Conservation (phyloP, 2,888 invertebrate species). For the Venusia cambrica region DNA sequence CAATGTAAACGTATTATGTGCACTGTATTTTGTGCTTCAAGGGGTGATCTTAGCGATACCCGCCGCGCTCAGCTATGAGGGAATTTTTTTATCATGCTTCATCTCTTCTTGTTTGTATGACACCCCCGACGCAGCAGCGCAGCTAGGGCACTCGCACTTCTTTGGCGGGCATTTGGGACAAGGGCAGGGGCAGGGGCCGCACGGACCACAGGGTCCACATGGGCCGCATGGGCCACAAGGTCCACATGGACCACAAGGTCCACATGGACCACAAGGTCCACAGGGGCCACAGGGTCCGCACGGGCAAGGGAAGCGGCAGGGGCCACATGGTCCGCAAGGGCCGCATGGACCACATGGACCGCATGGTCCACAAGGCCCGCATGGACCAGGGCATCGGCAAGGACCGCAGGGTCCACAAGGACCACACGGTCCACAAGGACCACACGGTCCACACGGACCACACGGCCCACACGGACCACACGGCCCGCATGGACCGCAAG, state of each 20-base stretch:
- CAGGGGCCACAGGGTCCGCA: constrained; percentile 27
- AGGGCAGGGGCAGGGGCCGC: constrained; percentile 15
- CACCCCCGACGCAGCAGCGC: constrained; percentile 25
- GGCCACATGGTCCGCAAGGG: constrained; percentile 19
- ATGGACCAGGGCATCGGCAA: constrained; percentile 32
- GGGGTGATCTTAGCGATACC: constrained; percentile 36
- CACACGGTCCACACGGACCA: constrained; percentile 49
- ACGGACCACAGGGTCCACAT: constrained; percentile 18
- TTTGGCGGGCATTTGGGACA: constrained; percentile 27
- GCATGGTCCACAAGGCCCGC: constrained; percentile 18
- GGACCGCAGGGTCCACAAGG: constrained; percentile 39
- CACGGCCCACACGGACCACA: constrained; percentile 38
- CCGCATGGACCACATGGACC: constrained; percentile 3
- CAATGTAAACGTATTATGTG: constrained; percentile 16
- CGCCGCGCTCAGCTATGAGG: constrained; percentile 29
- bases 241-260: constrained; percentile 17
- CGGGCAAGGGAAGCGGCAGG: constrained; percentile 7
- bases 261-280: constrained; percentile 27
- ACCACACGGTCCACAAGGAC: constrained; percentile 41
- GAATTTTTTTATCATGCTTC: constrained; percentile 35
- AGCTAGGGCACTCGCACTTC: constrained; percentile 36
- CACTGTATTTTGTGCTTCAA: constrained; percentile 23
- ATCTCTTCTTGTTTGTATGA: constrained; percentile 32
- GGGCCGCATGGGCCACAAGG: constrained; percentile 7
- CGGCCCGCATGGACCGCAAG: constrained; percentile 36